Evolutionary conservation across 2,113 vertebrate species (phyloP), one percentile per base, ranked within the genome.

Genomic region (Larimichthys polyactis): DNA sequence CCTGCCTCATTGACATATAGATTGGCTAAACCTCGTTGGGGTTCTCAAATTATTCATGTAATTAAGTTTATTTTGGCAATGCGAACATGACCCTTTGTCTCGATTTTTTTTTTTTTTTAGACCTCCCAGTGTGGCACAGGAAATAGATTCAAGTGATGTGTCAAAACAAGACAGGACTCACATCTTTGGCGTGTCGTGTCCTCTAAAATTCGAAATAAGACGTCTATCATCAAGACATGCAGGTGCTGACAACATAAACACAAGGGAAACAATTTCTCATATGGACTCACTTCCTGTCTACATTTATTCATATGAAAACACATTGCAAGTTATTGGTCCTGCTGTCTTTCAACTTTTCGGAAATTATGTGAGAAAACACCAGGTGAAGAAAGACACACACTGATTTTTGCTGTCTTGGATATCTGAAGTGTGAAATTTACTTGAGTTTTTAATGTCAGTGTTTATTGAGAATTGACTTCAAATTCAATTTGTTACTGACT

Each of bases 11-110:
- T 86, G 88, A 92, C 82, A 57, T 92, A 92, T 92, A 82, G 90
- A 93, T 93, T 89, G 85, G 51, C 59, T 52, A 78, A 90, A 83
- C 84, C 92, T 91, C 89, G 32, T 73, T 54, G 88, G 90, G 90
- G 75, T 81, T 87, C 86, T 93, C 90, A 66, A 75, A 89, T 93
- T 91, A 88, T 89, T 91, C 83, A 55, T 89, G 86, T 91, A 89
- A 91, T 92, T 91, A 91, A 81, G 73, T 86, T 90, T 88, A 90
- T 93, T 91, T 91, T 85, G 64, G 90, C 86, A 59, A 75, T 58
- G 67, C 49, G 24, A 86, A 87, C 81, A 82, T 83, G 82, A 91
- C 87, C 90, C 91, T 90, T 83, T 69, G 17, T 58, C 12, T 40
- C 57, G 87, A 84, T 83, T 83, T 67, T 69, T 68, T 44, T 67